A percentile compares a stretch with the other conserved stretches of the same genome.
phyloP scores from a whole-genome alignment of 2,113 vertebrate genomes.

The Serinus canaria region DNA sequence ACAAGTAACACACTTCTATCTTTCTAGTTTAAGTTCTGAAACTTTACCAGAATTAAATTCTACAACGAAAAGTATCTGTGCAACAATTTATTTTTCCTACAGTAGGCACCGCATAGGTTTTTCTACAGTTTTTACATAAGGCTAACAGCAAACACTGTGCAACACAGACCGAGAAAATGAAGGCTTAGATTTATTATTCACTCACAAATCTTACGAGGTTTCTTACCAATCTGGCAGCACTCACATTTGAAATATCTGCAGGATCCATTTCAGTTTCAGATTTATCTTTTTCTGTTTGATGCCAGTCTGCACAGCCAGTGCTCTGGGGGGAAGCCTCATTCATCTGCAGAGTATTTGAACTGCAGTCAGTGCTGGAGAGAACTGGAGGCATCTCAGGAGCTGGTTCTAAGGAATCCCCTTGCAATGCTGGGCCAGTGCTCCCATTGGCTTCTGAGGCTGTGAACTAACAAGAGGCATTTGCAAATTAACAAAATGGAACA shows the following conservation, averaged over 20 bases:
- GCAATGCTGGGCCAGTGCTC: constrained; percentile 59
- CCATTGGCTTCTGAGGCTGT: constrained; percentile 73
- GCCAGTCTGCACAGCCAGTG: constrained; percentile 18
- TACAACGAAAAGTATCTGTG: not conserved
- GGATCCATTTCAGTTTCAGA: constrained; percentile 89
- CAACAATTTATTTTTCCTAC: not conserved
- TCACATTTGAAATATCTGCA: constrained; percentile 98
- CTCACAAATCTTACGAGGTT: constrained; percentile 23
- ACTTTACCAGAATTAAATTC: not conserved
- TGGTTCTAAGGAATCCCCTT: constrained; percentile 57
- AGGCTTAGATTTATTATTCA: not conserved
- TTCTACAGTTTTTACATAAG: not conserved
- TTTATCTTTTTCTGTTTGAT: constrained; percentile 75
- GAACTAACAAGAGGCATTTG: constrained; percentile 77
- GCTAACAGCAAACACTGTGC: not conserved
- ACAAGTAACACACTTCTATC: not conserved
- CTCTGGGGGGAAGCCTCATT: constrained; percentile 50
- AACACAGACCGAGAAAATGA: not conserved
- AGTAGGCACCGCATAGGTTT: not conserved
- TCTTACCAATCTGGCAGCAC: constrained; percentile 88
- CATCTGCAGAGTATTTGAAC: constrained; percentile 60
- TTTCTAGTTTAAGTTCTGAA: not conserved
- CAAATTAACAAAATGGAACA: not conserved
- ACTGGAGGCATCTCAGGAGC: constrained; percentile 55
- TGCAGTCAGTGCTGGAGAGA: constrained; percentile 53